These are phyloP conservation scores for Lagocephalus sceleratus DNA, from an alignment of 2,797 vertebrate species.

Conservation along the genomic window DNA sequence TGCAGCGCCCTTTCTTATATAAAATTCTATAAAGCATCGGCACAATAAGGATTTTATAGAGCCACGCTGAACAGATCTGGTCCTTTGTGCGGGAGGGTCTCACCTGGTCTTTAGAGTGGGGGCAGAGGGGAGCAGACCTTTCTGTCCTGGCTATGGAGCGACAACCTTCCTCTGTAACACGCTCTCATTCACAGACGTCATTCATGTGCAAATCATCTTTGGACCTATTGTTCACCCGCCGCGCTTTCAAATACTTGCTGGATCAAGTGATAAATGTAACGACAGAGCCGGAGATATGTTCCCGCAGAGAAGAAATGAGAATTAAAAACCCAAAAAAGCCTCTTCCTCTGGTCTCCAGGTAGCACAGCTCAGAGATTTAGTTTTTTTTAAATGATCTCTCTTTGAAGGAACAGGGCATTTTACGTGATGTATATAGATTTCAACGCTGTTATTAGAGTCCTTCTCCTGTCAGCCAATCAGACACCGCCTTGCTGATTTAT, in stretches of 20 bases:
- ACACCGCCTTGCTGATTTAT: too few relatives aligned
- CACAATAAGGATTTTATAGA: slow-evolving; percentile 62
- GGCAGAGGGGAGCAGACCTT: slow-evolving; percentile 67
- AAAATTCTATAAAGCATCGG: slow-evolving; percentile 48
- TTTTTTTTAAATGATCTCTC: too few relatives aligned
- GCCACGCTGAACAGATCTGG: slow-evolving; percentile 62
- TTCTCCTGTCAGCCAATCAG: too few relatives aligned
- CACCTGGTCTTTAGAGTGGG: slow-evolving; percentile 76
- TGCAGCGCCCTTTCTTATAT: slow-evolving; percentile 38
- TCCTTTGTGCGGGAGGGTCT: slow-evolving; percentile 75
- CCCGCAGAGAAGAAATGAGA: slow-evolving; percentile 1
- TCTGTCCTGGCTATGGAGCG: slow-evolving; percentile 57
- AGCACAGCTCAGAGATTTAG: too few relatives aligned
- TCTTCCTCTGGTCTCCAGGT: too few relatives aligned
- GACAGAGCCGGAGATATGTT: slow-evolving; percentile 58
- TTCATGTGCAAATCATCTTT: slow-evolving; percentile 80
- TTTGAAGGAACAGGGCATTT: too few relatives aligned
- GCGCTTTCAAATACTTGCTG: slow-evolving; percentile 71
- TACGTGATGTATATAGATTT: too few relatives aligned
- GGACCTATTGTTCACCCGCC: slow-evolving; percentile 65
- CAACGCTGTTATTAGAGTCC: too few relatives aligned
- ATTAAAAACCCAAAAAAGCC: too few relatives aligned
- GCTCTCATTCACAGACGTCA: slow-evolving; percentile 75
- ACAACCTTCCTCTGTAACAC: slow-evolving; percentile 74
- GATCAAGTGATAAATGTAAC: slow-evolving; percentile 74